Conservation (phyloP, 2,888 invertebrate genomes). For the Aporophyla lueneburgensis region DNA sequence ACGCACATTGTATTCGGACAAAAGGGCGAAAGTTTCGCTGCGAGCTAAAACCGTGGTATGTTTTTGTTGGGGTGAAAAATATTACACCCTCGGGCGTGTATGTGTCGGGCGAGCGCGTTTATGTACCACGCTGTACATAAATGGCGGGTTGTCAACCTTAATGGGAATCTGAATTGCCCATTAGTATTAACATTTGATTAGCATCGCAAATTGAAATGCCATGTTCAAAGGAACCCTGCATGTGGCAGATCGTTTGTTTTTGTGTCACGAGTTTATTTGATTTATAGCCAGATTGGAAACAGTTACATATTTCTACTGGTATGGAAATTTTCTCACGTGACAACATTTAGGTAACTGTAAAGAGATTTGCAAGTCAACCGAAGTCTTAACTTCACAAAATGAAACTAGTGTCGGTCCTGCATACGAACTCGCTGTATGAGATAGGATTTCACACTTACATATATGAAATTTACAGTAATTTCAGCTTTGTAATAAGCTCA, state of each 20-base stretch:
- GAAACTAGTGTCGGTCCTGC: not conserved
- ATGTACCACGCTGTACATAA: constrained; percentile 66
- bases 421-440: not conserved
- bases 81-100: constrained; percentile 88
- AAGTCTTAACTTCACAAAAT: not conserved
- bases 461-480: not conserved
- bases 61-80: constrained; percentile 89
- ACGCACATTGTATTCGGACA: constrained; percentile 83
- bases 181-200: constrained; percentile 73
- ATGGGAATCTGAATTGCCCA: constrained; percentile 74
- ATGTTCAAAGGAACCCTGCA: constrained; percentile 52
- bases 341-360: not conserved
- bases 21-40: constrained; percentile 79
- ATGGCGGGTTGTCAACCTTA: constrained; percentile 65
- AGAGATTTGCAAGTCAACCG: not conserved
- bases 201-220: constrained; percentile 61
- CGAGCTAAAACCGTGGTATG: constrained; percentile 75
- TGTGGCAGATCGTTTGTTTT: constrained; percentile 36
- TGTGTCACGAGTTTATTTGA: constrained; percentile 25
- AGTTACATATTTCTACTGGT: not conserved
- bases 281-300: not conserved
- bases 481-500: not conserved
- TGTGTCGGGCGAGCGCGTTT: constrained; percentile 71
- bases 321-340: not conserved
- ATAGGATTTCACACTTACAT: not conserved